phyloP scores from a whole-genome alignment of 2,888 invertebrate genomes.

The Nowickia ferox region DNA sequence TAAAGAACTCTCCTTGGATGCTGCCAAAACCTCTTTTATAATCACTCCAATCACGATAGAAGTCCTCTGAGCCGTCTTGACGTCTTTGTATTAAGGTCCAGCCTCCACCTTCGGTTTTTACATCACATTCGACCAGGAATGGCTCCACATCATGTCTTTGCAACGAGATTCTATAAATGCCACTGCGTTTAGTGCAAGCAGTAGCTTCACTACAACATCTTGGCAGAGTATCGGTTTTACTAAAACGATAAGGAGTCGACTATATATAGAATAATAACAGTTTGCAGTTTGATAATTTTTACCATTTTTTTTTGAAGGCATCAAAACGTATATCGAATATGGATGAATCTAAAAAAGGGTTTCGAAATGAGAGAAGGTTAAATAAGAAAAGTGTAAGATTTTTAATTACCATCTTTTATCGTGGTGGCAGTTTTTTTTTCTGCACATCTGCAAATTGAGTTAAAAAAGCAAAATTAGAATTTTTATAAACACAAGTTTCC shows the following conservation, averaged over 20 bases:
- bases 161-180: constrained; percentile 35
- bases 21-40: constrained; percentile 45
- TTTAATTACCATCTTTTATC: background rate
- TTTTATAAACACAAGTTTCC: too few relatives aligned
- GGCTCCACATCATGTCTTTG: constrained; percentile 3
- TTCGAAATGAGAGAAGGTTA: background rate
- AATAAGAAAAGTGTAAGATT: background rate
- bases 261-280: background rate
- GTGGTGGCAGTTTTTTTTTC: background rate
- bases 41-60: constrained; percentile 42
- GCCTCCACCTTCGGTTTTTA: constrained; percentile 21
- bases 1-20: constrained; percentile 50
- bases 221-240: background rate
- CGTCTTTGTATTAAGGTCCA: constrained; percentile 52
- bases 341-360: background rate
- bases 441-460: too few relatives aligned
- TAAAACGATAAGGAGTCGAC: background rate
- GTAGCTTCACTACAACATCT: constrained; percentile 45
- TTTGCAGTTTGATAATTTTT: background rate
- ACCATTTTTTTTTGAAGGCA: background rate
- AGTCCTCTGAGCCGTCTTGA: constrained; percentile 49
- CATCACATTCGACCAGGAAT: constrained; percentile 51
- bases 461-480: too few relatives aligned
- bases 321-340: background rate
- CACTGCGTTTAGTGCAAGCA: constrained; percentile 41